A percentile compares a stretch with the other conserved stretches of the same genome.
phyloP scores from a whole-genome alignment of 1,140 invertebrate genomes.

The Xylocopa sonorina region DNA sequence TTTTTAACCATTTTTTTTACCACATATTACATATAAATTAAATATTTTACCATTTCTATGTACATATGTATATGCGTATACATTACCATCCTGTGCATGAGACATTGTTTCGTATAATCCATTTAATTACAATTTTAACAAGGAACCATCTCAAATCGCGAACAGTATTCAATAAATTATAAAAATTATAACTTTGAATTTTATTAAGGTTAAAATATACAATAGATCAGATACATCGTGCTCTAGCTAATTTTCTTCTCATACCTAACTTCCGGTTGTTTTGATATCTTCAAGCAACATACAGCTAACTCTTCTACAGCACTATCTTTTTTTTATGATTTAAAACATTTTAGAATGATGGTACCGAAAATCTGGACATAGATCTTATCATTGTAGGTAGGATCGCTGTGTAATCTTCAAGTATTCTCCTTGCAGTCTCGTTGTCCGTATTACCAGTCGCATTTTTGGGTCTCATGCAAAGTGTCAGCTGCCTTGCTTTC shows the following conservation, averaged over 20 bases:
- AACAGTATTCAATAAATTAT: background rate
- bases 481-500: constrained; percentile 55
- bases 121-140: background rate
- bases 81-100: background rate
- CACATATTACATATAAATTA: background rate
- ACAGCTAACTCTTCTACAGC: background rate
- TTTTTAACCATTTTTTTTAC: background rate
- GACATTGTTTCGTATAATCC: background rate
- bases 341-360: background rate
- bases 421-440: constrained; percentile 47
- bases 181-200: background rate
- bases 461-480: constrained; percentile 57
- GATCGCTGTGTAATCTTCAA: constrained; percentile 53
- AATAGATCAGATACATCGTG: background rate
- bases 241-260: background rate
- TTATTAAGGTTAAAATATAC: background rate
- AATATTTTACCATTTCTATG: constrained; percentile 4
- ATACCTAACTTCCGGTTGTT: background rate
- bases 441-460: constrained; percentile 38
- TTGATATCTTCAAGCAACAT: background rate
- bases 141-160: background rate
- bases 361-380: constrained; percentile 13
- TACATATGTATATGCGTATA: too few species aligned
- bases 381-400: constrained; percentile 45
- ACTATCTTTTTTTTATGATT: background rate